These are phyloP conservation scores for Latrodectus hesperus DNA, from an alignment of 2,888 invertebrate species.

Conservation along the genomic window DNA sequence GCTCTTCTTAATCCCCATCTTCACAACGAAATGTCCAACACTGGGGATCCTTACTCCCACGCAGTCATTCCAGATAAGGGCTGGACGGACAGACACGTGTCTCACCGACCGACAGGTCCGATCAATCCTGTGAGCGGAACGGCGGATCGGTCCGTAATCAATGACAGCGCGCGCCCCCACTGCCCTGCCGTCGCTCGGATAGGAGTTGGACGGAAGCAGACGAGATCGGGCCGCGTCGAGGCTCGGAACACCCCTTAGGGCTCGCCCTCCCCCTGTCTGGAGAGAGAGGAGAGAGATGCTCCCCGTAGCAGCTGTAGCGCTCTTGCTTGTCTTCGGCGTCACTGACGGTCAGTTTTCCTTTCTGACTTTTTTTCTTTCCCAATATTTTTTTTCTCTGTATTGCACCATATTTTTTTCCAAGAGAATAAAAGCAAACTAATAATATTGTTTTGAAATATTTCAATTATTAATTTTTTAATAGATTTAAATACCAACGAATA, in stretches of 20 bases:
- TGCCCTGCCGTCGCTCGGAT: neutral
- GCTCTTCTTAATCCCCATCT: neutral
- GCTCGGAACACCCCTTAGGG: constrained; percentile 49
- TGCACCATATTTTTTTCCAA: too few relatives aligned
- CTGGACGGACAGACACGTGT: constrained; percentile 24
- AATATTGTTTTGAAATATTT: too few relatives aligned
- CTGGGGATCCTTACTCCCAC: constrained; percentile 5
- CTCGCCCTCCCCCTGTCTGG: constrained; percentile 44
- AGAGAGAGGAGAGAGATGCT: constrained; percentile 37
- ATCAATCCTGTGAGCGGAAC: constrained; percentile 16
- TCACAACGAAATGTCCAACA: neutral
- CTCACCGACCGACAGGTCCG: constrained; percentile 13
- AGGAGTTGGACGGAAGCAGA: constrained; percentile 31
- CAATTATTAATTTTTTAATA: too few relatives aligned
- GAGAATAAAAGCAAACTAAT: too few relatives aligned
- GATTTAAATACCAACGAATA: too few relatives aligned
- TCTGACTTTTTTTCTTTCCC: neutral
- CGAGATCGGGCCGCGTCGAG: constrained; percentile 56
- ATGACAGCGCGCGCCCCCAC: constrained; percentile 49
- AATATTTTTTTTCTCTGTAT: neutral
- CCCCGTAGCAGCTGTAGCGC: constrained; percentile 13
- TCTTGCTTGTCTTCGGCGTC: constrained; percentile 27
- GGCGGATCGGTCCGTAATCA: constrained; percentile 28
- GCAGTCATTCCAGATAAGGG: constrained; percentile 24
- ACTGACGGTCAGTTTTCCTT: constrained; percentile 46